Conservation (phyloP, 2,797 vertebrate genomes). For the Thalassophryne amazonica region DNA sequence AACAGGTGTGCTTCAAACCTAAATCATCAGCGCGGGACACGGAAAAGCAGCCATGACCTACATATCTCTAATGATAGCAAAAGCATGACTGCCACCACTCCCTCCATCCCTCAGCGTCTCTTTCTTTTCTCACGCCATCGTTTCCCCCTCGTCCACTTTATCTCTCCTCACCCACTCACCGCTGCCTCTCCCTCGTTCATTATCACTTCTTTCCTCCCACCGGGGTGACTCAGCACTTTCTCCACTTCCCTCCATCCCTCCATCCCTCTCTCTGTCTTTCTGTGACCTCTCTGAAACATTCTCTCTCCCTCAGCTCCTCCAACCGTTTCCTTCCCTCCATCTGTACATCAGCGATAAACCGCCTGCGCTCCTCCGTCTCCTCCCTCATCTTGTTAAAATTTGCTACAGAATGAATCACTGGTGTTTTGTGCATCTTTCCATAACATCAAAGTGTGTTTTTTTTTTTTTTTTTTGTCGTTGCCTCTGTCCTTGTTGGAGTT, state of each 20-base stretch:
- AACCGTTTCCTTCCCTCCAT: not conserved
- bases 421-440: slow-evolving; percentile 11
- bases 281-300: too few relatives aligned
- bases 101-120: slow-evolving; percentile 3
- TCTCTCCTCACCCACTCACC: slow-evolving; percentile 15
- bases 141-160: slow-evolving; percentile 6
- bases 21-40: slow-evolving; percentile 3
- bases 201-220: slow-evolving; percentile 30
- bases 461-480: too few relatives aligned
- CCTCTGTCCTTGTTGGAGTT: too few relatives aligned
- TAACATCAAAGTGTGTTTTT: slow-evolving; percentile 38
- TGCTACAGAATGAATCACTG: slow-evolving; percentile 7
- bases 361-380: not conserved
- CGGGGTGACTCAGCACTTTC: slow-evolving; percentile 47
- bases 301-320: not conserved
- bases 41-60: slow-evolving; percentile 34
- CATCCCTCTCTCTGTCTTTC: not conserved
- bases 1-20: slow-evolving; percentile 36
- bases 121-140: not conserved
- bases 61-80: slow-evolving; percentile 36
- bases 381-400: slow-evolving; percentile 25
- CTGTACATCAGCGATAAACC: slow-evolving; percentile 8
- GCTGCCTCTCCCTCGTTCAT: slow-evolving; percentile 27
- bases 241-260: slow-evolving; percentile 13
- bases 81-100: slow-evolving; percentile 27